phyloP scores from a whole-genome alignment of 2,797 vertebrate genomes.

The Garrulus glandarius region DNA sequence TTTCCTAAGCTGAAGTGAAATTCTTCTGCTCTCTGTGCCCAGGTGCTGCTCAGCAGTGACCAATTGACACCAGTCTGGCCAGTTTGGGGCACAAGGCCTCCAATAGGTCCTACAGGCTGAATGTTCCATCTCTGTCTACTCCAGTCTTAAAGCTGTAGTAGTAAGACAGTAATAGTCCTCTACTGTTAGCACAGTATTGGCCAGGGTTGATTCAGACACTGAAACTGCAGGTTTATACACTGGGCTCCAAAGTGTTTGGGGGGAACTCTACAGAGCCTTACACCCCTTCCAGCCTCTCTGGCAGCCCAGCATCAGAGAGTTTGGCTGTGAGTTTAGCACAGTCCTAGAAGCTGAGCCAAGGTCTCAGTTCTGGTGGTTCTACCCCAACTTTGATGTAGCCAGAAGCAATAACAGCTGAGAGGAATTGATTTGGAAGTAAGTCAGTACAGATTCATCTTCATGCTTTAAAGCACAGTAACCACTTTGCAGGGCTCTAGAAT shows the following conservation, averaged over 20 bases:
- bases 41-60: background rate
- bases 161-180: fast-evolving
- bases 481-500: background rate
- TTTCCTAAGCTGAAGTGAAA: background rate
- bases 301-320: background rate
- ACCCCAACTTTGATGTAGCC: background rate
- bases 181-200: background rate
- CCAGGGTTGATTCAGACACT: background rate
- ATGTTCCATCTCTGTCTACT: background rate
- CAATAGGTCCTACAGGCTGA: background rate
- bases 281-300: background rate
- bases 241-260: background rate
- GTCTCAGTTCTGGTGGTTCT: background rate
- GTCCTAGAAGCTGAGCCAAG: background rate
- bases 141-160: background rate
- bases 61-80: background rate
- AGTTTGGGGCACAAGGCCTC: background rate
- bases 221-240: background rate
- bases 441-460: background rate
- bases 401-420: background rate
- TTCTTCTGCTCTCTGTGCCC: background rate
- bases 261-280: background rate
- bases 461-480: background rate
- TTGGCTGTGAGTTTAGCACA: background rate
- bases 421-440: background rate